Percentiles rank a stretch among this genome's conserved stretches.
These are phyloP conservation scores for Cairina moschata DNA, from an alignment of 2,113 vertebrate species.

Conservation along the genomic window DNA sequence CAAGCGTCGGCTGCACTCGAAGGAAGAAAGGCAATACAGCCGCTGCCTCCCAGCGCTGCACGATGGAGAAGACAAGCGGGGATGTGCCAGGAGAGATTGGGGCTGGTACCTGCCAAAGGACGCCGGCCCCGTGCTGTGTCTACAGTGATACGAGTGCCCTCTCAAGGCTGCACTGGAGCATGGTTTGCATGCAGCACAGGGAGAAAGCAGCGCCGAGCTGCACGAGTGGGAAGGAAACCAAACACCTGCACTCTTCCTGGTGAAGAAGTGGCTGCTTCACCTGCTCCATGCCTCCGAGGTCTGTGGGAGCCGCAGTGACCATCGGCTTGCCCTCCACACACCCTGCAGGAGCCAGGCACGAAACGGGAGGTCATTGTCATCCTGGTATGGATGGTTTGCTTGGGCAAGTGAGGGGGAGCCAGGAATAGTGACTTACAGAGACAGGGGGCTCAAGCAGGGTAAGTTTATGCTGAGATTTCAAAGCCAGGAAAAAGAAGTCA, in stretches of 20 bases:
- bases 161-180: not conserved
- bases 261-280: not conserved
- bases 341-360: not conserved
- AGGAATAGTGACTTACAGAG: not conserved
- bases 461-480: not conserved
- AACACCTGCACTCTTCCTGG: fast-evolving
- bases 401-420: not conserved
- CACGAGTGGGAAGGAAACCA: not conserved
- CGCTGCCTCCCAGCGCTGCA: not conserved
- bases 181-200: fast-evolving
- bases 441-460: not conserved
- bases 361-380: not conserved
- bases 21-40: not conserved
- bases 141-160: not conserved
- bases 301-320: not conserved
- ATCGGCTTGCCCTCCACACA: not conserved
- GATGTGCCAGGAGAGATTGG: not conserved
- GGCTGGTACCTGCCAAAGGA: not conserved
- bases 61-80: not conserved
- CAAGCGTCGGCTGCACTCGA: not conserved
- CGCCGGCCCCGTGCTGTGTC: not conserved
- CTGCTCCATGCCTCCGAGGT: not conserved
- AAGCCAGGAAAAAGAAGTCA: not conserved
- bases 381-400: not conserved
- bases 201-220: not conserved